Evolutionary conservation across 2,113 vertebrate genomes (phyloP).

Genomic region (Misgurnus anguillicaudatus): DNA sequence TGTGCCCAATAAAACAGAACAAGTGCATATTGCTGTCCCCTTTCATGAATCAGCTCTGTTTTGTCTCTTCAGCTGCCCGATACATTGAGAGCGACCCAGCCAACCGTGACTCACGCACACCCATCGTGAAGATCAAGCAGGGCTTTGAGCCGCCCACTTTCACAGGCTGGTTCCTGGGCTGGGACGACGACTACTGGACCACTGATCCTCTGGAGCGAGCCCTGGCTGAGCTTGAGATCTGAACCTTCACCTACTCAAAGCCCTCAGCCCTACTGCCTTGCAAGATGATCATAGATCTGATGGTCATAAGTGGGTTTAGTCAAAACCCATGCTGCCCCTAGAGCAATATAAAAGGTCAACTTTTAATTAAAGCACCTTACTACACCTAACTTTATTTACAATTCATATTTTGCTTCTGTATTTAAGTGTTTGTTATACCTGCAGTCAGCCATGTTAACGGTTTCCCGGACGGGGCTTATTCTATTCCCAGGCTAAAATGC

Average conservation of each 20-base stretch:
- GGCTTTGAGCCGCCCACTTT: conserved; percentile 92
- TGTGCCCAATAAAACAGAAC: neutral
- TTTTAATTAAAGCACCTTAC: neutral
- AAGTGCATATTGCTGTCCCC: neutral
- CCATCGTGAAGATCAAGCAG: conserved; percentile 86
- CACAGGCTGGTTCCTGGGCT: conserved; percentile 96
- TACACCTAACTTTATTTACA: neutral
- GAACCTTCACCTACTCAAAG: conserved; percentile 60
- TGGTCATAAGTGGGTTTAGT: conserved; percentile 2
- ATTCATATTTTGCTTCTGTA: conserved; percentile 19
- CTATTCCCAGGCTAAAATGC: too few relatives aligned
- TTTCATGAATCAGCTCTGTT: neutral
- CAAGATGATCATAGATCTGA: conserved; percentile 40
- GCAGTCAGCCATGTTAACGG: neutral
- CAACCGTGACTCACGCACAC: conserved; percentile 84
- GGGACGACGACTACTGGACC: conserved; percentile 92
- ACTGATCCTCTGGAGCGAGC: conserved; percentile 87
- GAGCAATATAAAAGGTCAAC: conserved; percentile 29
- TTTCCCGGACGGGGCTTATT: too few relatives aligned
- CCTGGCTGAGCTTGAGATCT: conserved; percentile 86
- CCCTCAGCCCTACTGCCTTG: conserved; percentile 47
- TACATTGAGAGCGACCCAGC: conserved; percentile 93
- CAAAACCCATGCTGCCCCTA: neutral
- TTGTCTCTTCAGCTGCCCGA: conserved; percentile 76
- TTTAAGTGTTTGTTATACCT: conserved; percentile 8